Conservation (phyloP, 2,797 vertebrate genomes). For the Poeciliopsis paucimaculata region DNA sequence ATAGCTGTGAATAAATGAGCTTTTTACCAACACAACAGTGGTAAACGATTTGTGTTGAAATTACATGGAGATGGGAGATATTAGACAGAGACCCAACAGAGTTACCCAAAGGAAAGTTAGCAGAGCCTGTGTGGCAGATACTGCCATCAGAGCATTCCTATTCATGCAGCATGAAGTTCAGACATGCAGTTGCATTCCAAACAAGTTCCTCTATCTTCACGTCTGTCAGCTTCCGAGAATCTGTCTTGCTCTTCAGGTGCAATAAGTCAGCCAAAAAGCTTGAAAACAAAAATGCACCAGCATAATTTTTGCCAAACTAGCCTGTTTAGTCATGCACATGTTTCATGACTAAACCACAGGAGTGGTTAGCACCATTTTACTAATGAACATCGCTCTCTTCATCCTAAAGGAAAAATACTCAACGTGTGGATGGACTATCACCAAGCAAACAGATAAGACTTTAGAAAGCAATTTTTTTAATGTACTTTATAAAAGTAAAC, state of each 20-base stretch:
- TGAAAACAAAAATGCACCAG: not conserved
- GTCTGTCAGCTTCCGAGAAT: conserved; percentile 9
- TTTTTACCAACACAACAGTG: conserved; percentile 2
- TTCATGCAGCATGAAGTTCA: conserved; percentile 41
- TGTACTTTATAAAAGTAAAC: conserved; percentile 27
- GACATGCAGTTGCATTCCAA: conserved; percentile 62
- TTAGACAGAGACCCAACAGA: conserved; percentile 18
- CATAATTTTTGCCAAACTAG: not conserved
- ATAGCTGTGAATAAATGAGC: conserved; percentile 15
- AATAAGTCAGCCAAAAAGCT: conserved; percentile 1
- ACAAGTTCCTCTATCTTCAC: conserved; percentile 10
- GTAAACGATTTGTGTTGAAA: conserved; percentile 25
- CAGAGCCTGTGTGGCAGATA: conserved; percentile 2
- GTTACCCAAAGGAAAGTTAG: not conserved
- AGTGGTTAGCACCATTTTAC: conserved; percentile 53
- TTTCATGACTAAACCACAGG: conserved; percentile 32
- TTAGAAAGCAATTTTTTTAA: conserved; percentile 23
- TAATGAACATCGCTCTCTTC: conserved; percentile 47
- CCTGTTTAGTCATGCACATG: conserved; percentile 6
- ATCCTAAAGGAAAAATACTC: conserved; percentile 29
- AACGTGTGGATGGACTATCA: conserved; percentile 39
- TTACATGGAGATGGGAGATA: conserved; percentile 12
- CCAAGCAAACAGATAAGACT: conserved; percentile 10
- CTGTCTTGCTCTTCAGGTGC: not conserved
- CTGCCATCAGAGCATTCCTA: conserved; percentile 17